phyloP scores from a whole-genome alignment of 2,888 invertebrate species.

The Drosophila buzzatii region DNA sequence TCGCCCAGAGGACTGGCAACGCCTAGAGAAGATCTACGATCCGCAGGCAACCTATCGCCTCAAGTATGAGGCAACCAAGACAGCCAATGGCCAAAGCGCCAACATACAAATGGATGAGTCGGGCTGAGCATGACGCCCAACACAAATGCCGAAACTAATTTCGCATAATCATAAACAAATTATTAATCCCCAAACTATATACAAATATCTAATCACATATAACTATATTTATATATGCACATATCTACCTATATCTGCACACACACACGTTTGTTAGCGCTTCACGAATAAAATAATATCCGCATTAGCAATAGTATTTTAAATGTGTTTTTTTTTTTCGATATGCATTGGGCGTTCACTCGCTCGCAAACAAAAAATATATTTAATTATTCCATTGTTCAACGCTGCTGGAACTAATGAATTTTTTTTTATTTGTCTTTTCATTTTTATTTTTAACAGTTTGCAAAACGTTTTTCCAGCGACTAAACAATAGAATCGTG shows the following conservation, averaged over 20 bases:
- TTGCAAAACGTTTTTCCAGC: conserved; percentile 5
- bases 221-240: neutral
- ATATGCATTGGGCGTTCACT: conserved; percentile 7
- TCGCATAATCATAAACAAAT: neutral
- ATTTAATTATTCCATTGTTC: conserved; percentile 8
- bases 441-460: conserved; percentile 3
- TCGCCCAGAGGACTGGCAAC: conserved; percentile 87
- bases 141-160: neutral
- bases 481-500: conserved; percentile 35
- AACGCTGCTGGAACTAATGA: conserved; percentile 6
- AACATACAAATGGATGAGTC: neutral
- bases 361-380: neutral
- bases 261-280: neutral
- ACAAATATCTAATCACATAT: neutral
- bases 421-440: neutral
- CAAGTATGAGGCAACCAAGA: conserved; percentile 86
- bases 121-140: conserved; percentile 37
- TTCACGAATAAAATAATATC: conserved; percentile 5
- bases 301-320: conserved; percentile 1
- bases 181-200: neutral
- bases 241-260: neutral
- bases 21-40: conserved; percentile 88
- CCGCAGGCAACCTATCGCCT: conserved; percentile 88
- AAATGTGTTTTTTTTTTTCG: neutral
- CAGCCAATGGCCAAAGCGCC: neutral